These are phyloP conservation scores for Microctonus brassicae DNA, from an alignment of 2,888 invertebrate genomes.

Conservation along the genomic window DNA sequence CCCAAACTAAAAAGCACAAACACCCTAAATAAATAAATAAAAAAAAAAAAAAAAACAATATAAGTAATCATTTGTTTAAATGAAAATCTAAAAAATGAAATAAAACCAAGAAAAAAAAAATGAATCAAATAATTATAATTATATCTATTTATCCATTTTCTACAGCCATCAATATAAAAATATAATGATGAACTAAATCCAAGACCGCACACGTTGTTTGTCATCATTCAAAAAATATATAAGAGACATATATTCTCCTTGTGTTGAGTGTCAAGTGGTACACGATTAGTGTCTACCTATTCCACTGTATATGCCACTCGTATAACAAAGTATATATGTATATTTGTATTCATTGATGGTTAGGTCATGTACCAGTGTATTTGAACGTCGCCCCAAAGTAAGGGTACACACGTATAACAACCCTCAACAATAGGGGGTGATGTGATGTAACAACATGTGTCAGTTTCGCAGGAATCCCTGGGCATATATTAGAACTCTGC, in stretches of 20 bases:
- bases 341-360: background rate
- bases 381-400: constrained; percentile 23
- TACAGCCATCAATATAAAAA: constrained; percentile 3
- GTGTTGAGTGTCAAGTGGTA: constrained; percentile 63
- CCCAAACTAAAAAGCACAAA: no score
- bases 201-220: constrained; percentile 41
- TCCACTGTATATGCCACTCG: constrained; percentile 40
- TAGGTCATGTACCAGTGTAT: constrained; percentile 5
- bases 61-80: no score
- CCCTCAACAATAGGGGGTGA: constrained; percentile 56
- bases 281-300: constrained; percentile 58
- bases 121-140: background rate
- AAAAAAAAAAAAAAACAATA: no score
- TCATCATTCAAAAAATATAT: constrained; percentile 23
- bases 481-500: constrained; percentile 17
- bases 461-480: constrained; percentile 60
- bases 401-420: constrained; percentile 44
- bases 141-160: background rate
- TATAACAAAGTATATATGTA: constrained; percentile 12
- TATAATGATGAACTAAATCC: constrained; percentile 38
- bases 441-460: constrained; percentile 68
- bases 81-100: no score
- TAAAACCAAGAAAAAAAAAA: background rate
- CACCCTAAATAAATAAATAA: no score
- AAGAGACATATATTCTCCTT: constrained; percentile 42